These are phyloP conservation scores for Apis cerana DNA, from an alignment of 1,140 invertebrate genomes.

Conservation along the genomic window DNA sequence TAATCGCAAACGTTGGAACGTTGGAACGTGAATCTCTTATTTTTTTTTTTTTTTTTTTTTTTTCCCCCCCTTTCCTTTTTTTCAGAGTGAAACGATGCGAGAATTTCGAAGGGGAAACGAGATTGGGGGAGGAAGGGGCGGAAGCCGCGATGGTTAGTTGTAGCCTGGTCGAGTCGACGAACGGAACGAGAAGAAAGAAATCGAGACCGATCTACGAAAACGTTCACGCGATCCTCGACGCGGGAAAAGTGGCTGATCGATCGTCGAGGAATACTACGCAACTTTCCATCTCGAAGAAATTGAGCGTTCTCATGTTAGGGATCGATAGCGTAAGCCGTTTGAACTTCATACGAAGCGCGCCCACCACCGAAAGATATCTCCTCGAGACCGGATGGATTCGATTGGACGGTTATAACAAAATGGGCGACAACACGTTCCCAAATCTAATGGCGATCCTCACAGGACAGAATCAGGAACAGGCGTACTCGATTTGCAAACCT, in stretches of 20 bases:
- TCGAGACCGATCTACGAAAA: slow-evolving; percentile 79
- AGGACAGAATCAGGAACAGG: slow-evolving; percentile 82
- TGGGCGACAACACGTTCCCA: slow-evolving; percentile 91
- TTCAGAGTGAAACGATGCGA: slow-evolving; percentile 77
- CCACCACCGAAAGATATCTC: slow-evolving; percentile 86
- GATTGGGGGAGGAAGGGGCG: slow-evolving; percentile 71
- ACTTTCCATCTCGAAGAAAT: slow-evolving; percentile 67
- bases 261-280: slow-evolving; percentile 1
- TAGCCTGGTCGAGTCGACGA: slow-evolving; percentile 28
- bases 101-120: slow-evolving; percentile 74
- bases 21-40: not conserved
- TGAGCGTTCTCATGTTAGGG: slow-evolving; percentile 88
- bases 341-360: slow-evolving; percentile 89
- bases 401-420: slow-evolving; percentile 85
- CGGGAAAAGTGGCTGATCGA: slow-evolving; percentile 73
- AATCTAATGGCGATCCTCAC: slow-evolving; percentile 90
- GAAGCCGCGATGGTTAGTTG: slow-evolving; percentile 80
- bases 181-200: slow-evolving; percentile 40
- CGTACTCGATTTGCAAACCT: slow-evolving; percentile 81
- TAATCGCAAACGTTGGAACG: too few relatives aligned
- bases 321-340: slow-evolving; percentile 91
- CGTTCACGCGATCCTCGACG: slow-evolving; percentile 78
- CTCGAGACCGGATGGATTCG: slow-evolving; percentile 82
- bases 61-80: too few relatives aligned
- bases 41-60: too few relatives aligned